Base-by-base conservation (phyloP, 2,888 invertebrate genomes). In the Amphimallon solstitiale region DNA sequence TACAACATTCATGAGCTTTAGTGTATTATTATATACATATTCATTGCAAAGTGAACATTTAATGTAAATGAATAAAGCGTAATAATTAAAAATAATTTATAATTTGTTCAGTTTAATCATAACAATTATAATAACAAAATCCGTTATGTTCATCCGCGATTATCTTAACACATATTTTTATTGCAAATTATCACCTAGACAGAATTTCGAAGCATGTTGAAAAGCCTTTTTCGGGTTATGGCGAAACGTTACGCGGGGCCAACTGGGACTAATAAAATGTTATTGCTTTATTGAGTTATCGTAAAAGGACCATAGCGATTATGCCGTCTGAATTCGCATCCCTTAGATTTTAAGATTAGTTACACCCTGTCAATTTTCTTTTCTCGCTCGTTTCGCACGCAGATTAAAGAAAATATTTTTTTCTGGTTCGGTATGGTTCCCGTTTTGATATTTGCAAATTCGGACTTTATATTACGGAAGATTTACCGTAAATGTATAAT, bases 261-360 rank as follows among this genome's bases (percentile, higher is more conserved):
- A 66, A 68, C 66, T 63, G 75, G 73, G 75, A 73, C 70, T 69
- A 70, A 70, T 75, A 75, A 75, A 75, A 75, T 74, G 71, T 74
- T 74, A 74, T 74, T 72, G 73, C 74, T 74, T 73, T 74, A 75
- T 75, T 74, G 74, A 74, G 73, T 70, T 71, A 70, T 70, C 70
- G 63, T 65, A 65, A 66, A 49, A 51, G 59, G 63, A 56, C 67
- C 63, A 48, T 65, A 67, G 63, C 60, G 61, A 54, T 54, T 54
- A 54, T 54, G 38, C 54, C 38, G 54, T 38, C 40, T 54, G 38
- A 54, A 38, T 54, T 54, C 40, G 54, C 54, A 54, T 54, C 54
- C 54, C 54, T 54, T 54, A 54, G 54, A 54, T 54, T 54, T 54
- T 54, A 54, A 54, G 54, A 54, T 54, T 54, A 54, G 54, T 54